These are phyloP conservation scores for Dryadula phaetusa DNA, from an alignment of 2,888 invertebrate species.

Conservation along the genomic window DNA sequence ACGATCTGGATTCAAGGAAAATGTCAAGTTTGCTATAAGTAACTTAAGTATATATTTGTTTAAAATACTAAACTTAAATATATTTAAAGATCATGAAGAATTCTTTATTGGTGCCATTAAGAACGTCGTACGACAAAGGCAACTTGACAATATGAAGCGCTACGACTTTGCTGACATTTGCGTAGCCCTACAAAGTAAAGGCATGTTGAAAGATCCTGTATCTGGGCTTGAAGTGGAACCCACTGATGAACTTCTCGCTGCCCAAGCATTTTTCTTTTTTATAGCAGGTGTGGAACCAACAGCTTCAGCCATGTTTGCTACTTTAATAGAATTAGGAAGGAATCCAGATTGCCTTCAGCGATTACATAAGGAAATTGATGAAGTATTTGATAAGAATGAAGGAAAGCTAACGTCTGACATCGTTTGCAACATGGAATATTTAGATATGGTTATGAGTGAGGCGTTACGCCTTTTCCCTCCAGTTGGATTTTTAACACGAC, in stretches of 20 bases:
- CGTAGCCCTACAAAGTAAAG: constrained; percentile 60
- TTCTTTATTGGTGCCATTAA: constrained; percentile 66
- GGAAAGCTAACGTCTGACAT: constrained; percentile 57
- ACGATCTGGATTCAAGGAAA: constrained; percentile 36
- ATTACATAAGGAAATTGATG: constrained; percentile 65
- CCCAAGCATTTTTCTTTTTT: constrained; percentile 70
- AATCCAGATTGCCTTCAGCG: constrained; percentile 59
- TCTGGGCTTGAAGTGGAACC: constrained; percentile 60
- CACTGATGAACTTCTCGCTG: constrained; percentile 63
- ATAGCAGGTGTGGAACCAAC: constrained; percentile 70
- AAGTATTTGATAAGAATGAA: constrained; percentile 50
- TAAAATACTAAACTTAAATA: constrained; percentile 53
- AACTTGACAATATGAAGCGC: constrained; percentile 55
- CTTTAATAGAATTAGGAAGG: constrained; percentile 62
- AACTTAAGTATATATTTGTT: constrained; percentile 43
- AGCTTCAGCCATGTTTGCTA: constrained; percentile 59
- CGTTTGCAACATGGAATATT: constrained; percentile 57
- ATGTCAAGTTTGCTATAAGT: constrained; percentile 46
- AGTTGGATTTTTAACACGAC: constrained; percentile 58
- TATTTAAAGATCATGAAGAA: constrained; percentile 57
- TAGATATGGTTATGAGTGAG: constrained; percentile 62
- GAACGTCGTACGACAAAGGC: constrained; percentile 58
- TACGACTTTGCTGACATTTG: constrained; percentile 68
- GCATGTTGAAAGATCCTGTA: constrained; percentile 56
- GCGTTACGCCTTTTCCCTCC: constrained; percentile 60